These are phyloP conservation scores for Himalopsyche kuldschensis DNA, from an alignment of 2,888 invertebrate genomes.

Conservation along the genomic window DNA sequence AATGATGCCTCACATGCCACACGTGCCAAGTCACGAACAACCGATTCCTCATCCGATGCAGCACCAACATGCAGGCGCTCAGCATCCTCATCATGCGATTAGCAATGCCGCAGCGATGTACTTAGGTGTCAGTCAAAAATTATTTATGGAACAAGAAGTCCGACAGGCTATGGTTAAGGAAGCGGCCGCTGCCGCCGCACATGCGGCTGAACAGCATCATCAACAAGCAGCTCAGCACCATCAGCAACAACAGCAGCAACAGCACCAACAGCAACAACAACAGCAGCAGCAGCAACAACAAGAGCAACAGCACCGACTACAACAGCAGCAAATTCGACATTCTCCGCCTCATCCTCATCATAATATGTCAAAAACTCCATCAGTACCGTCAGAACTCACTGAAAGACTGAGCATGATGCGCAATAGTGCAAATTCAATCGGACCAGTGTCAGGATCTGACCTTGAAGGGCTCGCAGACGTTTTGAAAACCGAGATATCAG, in stretches of 20 bases:
- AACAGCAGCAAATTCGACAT: constrained; percentile 50
- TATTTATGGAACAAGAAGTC: constrained; percentile 79
- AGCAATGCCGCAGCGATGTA: constrained; percentile 73
- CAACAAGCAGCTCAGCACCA: constrained; percentile 59
- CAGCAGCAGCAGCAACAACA: constrained; percentile 59
- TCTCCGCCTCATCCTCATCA: constrained; percentile 46
- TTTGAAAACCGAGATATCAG: constrained; percentile 86
- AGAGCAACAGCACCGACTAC: constrained; percentile 59
- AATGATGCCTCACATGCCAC: constrained; percentile 60
- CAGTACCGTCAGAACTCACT: constrained; percentile 69
- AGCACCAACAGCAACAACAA: constrained; percentile 53
- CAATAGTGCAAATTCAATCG: constrained; percentile 67
- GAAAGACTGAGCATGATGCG: constrained; percentile 78
- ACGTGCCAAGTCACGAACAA: constrained; percentile 45
- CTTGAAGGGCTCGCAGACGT: constrained; percentile 88
- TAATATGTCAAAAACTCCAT: constrained; percentile 46
- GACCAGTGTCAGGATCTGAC: constrained; percentile 74
- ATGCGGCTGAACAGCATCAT: constrained; percentile 56
- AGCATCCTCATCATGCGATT: constrained; percentile 62
- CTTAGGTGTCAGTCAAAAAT: constrained; percentile 74
- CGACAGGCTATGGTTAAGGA: constrained; percentile 72
- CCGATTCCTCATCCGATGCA: constrained; percentile 50
- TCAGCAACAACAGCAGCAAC: constrained; percentile 57
- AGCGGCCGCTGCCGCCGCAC: constrained; percentile 60
- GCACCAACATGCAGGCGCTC: constrained; percentile 53